Percentiles rank a stretch among this genome's conserved stretches.
These are phyloP conservation scores for Theretra japonica DNA, from an alignment of 2,888 invertebrate genomes.

Conservation along the genomic window DNA sequence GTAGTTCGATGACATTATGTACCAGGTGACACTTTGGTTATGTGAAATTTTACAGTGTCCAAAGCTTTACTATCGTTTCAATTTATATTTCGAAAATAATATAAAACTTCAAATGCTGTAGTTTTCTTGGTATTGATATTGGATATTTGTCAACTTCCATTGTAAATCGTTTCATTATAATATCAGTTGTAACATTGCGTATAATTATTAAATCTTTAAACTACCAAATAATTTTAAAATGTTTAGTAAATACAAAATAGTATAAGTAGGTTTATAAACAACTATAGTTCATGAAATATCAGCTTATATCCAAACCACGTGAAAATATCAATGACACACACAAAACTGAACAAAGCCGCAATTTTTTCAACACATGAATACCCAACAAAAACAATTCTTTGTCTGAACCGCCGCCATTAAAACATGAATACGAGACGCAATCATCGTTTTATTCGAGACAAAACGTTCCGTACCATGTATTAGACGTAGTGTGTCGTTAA, in stretches of 20 bases:
- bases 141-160: no score
- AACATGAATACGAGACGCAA: conserved; percentile 20
- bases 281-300: background rate
- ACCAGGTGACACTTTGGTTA: no score
- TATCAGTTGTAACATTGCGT: no score
- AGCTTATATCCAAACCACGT: background rate
- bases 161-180: no score
- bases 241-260: no score
- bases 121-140: background rate
- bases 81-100: background rate
- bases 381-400: conserved; percentile 1
- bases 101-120: background rate
- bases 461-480: conserved; percentile 38
- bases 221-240: no score
- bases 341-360: background rate
- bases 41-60: no score
- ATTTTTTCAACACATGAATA: conserved; percentile 23
- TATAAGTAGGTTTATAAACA: no score
- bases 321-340: conserved; percentile 12
- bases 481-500: conserved; percentile 47
- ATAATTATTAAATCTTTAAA: no score
- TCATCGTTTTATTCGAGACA: conserved; percentile 36
- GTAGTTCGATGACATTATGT: no score
- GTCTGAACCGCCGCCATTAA: conserved; percentile 8
- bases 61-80: background rate